Evolutionary conservation across 2,888 invertebrate genomes (phyloP).

Genomic region (Scaptomyza cyrtandrae): DNA sequence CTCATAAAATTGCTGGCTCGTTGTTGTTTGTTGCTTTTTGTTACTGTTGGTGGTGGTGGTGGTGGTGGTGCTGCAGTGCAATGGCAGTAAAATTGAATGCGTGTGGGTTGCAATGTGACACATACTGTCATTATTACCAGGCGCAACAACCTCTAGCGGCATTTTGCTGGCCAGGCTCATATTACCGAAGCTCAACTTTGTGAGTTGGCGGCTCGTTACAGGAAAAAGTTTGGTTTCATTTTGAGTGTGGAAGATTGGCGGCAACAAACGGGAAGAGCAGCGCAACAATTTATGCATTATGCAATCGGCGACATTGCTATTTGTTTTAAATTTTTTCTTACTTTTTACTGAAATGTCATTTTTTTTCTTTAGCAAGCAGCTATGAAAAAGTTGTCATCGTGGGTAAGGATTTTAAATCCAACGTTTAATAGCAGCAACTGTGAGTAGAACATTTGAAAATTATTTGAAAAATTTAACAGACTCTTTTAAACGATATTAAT

Average conservation of each 20-base stretch:
- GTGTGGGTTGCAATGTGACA: slow-evolving; percentile 83
- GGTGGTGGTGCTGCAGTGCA: slow-evolving; percentile 30
- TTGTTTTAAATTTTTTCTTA: slow-evolving; percentile 10
- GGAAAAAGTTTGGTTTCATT: slow-evolving; percentile 59
- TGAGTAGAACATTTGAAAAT: neutral
- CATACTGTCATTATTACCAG: slow-evolving; percentile 83
- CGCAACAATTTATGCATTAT: slow-evolving; percentile 65
- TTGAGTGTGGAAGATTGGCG: slow-evolving; percentile 33
- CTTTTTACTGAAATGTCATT: slow-evolving; percentile 1
- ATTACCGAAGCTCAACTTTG: slow-evolving; percentile 61
- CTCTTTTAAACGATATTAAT: no score
- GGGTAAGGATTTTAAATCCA: slow-evolving; percentile 6
- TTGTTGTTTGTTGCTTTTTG: slow-evolving; percentile 2
- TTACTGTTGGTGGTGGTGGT: slow-evolving; percentile 19
- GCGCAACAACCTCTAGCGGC: slow-evolving; percentile 73
- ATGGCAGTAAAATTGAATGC: slow-evolving; percentile 77
- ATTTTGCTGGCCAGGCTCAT: slow-evolving; percentile 60
- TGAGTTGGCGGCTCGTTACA: slow-evolving; percentile 74
- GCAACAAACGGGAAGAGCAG: slow-evolving; percentile 26
- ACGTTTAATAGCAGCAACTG: neutral
- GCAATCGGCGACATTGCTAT: slow-evolving; percentile 57
- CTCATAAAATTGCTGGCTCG: slow-evolving; percentile 67
- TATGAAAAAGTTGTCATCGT: slow-evolving; percentile 17
- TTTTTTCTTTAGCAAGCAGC: slow-evolving; percentile 16
- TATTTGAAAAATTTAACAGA: no score